A percentile compares a stretch with the other conserved stretches of the same genome.
phyloP scores from a whole-genome alignment of 2,888 invertebrate genomes.

The Cheilosia impressa region DNA sequence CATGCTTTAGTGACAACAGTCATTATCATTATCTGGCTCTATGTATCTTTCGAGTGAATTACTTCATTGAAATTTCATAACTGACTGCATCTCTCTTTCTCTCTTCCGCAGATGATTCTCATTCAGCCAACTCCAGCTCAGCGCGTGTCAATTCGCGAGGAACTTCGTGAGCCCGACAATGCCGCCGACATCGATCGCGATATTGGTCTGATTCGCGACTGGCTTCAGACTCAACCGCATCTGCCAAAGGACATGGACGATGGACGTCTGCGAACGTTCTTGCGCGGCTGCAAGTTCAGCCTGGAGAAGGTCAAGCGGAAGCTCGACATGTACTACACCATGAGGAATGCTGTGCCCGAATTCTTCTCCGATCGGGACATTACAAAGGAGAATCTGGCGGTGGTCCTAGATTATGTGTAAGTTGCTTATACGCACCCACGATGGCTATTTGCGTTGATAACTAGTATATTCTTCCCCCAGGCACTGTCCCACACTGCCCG shows the following conservation, averaged over 20 bases:
- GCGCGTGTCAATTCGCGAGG: constrained; percentile 87
- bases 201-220: constrained; percentile 87
- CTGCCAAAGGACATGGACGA: constrained; percentile 90
- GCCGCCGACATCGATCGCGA: constrained; percentile 86
- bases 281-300: constrained; percentile 94
- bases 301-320: constrained; percentile 93
- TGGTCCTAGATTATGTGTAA: constrained; percentile 89
- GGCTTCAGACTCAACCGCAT: constrained; percentile 88
- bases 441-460: neutral
- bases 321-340: constrained; percentile 94
- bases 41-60: constrained; percentile 18
- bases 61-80: neutral
- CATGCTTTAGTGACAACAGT: neutral
- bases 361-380: constrained; percentile 92
- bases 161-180: constrained; percentile 87
- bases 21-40: constrained; percentile 3
- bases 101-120: constrained; percentile 84
- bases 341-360: constrained; percentile 92
- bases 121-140: constrained; percentile 88
- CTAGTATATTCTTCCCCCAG: constrained; percentile 82
- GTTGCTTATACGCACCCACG: constrained; percentile 78
- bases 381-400: constrained; percentile 88
- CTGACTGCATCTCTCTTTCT: neutral
- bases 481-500: constrained; percentile 91
- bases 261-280: constrained; percentile 90